phyloP scores from a whole-genome alignment of 2,888 invertebrate genomes.

The Galeopsomyia nigrocyanea region DNA sequence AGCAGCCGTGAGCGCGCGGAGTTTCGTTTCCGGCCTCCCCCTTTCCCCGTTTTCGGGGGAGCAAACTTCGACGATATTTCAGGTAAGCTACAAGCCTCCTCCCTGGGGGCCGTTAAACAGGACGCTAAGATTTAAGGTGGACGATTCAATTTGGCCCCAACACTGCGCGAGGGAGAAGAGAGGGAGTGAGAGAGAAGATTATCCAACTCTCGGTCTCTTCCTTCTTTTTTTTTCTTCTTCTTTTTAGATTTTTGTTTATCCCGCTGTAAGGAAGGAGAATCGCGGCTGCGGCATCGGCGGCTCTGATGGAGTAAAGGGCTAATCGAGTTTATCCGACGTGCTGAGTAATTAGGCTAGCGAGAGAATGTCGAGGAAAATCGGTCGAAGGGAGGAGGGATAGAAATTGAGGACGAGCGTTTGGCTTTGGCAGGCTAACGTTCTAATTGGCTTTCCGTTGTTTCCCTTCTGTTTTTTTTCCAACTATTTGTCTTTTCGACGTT shows the following conservation, averaged over 20 bases:
- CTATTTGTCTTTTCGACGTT: too few relatives aligned
- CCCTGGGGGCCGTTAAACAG: slow-evolving; percentile 1
- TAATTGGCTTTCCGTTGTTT: slow-evolving; percentile 30
- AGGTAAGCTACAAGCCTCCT: slow-evolving; percentile 42
- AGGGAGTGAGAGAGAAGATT: too few relatives aligned
- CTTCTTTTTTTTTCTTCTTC: background rate
- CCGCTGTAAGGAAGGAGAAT: background rate
- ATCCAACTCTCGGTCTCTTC: slow-evolving; percentile 10
- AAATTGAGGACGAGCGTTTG: slow-evolving; percentile 21
- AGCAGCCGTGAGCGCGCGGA: slow-evolving; percentile 23
- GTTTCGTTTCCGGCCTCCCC: slow-evolving; percentile 37
- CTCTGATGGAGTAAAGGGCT: slow-evolving; percentile 25
- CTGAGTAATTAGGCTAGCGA: slow-evolving; percentile 60
- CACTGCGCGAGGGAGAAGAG: slow-evolving; percentile 23
- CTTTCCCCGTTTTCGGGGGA: slow-evolving; percentile 45
- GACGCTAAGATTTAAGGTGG: background rate
- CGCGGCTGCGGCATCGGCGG: too few relatives aligned
- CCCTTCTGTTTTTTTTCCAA: background rate
- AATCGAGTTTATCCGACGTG: slow-evolving; percentile 59
- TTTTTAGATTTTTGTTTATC: slow-evolving; percentile 37
- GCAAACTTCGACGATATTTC: slow-evolving; percentile 61
- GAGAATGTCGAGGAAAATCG: slow-evolving; percentile 54
- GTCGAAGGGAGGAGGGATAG: slow-evolving; percentile 48
- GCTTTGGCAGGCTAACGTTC: slow-evolving; percentile 13
- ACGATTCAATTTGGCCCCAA: slow-evolving; percentile 43